Evolutionary conservation across 2,888 invertebrate species (phyloP), one percentile per base, ranked within the genome.

Genomic region (Leucophora obtusa): DNA sequence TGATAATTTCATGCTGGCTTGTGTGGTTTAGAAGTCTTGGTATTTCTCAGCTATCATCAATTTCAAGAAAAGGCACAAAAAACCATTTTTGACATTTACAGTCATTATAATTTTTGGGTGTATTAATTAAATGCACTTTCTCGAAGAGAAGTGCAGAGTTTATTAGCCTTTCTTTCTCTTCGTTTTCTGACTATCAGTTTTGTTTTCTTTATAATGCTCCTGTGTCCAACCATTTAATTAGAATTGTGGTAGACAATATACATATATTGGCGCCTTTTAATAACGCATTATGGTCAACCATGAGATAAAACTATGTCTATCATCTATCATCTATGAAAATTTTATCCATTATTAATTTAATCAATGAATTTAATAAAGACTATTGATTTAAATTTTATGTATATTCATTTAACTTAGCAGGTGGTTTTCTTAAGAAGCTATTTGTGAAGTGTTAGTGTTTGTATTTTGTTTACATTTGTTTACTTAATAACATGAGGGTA

Each of bases 21-120:
- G 79, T 70, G 74, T 79, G 68, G 68, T 68, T 43, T 54, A n/a
- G 10, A 54, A 56, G 33, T 47, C 43, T 47, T 2, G 7, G 43
- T 10, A 33, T 53, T 71, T 71, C 24, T 62, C 24, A 58, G 50
- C 33, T 65, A 71, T 68, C 58, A 76, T 72, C 68, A 75, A 72
- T 80, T 80, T 38, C 4, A 73, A 18, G 63, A 47, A 60, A 51
- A 54, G 17, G 1, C 7, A 58, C 18, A 60, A 35, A 69, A 47
- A 21, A 38, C 9, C 47, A 62, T 50, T 81, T 77, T 70, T 77
- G 77, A 77, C 81, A 81, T 81, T 81, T 77, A 77, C 66, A 70
- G 51, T 66, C 77, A 70, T 81, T 70, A 62, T 62, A n/a, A 9
- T 35, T 73, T 65, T 62, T 65, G 47, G 60, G 47, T 33, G 50